Evolutionary conservation across 1,140 invertebrate species (phyloP), one percentile per base, ranked within the genome.

Genomic region (Hormaphis cornu): DNA sequence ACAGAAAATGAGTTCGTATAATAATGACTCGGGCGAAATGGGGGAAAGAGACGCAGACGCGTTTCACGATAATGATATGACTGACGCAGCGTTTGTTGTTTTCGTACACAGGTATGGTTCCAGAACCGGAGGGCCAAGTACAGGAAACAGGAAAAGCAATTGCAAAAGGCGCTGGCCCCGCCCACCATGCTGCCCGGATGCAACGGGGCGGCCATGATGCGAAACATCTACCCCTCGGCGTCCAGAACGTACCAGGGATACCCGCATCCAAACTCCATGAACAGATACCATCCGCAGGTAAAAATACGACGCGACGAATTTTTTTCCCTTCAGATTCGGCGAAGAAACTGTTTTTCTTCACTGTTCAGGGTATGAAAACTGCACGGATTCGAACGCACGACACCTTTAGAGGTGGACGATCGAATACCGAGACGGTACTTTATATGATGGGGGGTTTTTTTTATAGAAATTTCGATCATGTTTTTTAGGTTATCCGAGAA

Each of bases 81-180:
- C n/a, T n/a, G n/a, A n/a, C n/a, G n/a, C n/a, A n/a, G n/a, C n/a
- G n/a, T n/a, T n/a, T n/a, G n/a, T n/a, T 71, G 26, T 71, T 76
- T 12, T 78, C n/a, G n/a, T n/a, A n/a, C n/a, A n/a, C n/a, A 93
- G 90, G 91, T 93, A 5, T 96, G 93, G 95, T 98, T 98, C 83
- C 95, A 98, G 84, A 98, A 98, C 79, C 86, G 95, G 74, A 86
- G 95, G 77, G 95, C 95, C 73, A 98, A 98, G 81, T 97, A 97
- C 78, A 83, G 95, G 72, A 98, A 98, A 80, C 95, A 98, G 77
- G 95, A 98, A 79, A 97, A 97, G 78, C 95, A 98, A 79, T 82
- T 98, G 72, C 95, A 98, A 79, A 97, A 97, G 80, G 92, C 90
- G 37, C 78, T 93, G 63, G 90, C 90, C 53, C 90, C 90, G 44